Conservation (phyloP, 2,113 vertebrate species). For the Tachuris rubrigastra region DNA sequence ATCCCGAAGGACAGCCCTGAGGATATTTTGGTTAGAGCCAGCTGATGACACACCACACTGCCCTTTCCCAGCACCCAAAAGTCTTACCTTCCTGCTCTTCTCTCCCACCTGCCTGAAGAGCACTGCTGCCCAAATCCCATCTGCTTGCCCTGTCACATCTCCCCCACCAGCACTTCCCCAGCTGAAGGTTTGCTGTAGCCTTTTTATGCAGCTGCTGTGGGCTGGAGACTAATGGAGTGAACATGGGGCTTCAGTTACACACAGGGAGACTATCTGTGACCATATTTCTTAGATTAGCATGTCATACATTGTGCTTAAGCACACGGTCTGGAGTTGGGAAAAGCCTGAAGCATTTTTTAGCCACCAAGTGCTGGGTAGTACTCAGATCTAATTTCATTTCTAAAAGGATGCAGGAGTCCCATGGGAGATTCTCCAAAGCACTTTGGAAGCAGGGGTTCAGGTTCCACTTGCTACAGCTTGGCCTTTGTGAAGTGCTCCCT, state of each 20-base stretch:
- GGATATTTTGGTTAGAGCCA: background rate
- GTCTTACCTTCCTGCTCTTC: background rate
- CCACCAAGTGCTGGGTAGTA: rapidly evolving
- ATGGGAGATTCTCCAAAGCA: background rate
- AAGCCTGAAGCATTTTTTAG: background rate
- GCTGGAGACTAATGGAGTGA: background rate
- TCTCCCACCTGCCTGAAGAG: rapidly evolving
- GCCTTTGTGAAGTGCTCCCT: background rate
- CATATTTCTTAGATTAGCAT: rapidly evolving
- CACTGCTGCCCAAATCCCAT: background rate
- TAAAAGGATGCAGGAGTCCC: background rate
- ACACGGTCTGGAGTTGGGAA: rapidly evolving
- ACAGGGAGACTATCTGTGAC: background rate
- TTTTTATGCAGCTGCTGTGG: rapidly evolving
- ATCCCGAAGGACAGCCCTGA: background rate
- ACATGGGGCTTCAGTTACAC: background rate
- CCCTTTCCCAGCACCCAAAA: background rate
- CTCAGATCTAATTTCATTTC: background rate
- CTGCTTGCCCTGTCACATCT: rapidly evolving
- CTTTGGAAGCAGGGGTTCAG: rapidly evolving
- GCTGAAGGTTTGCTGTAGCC: background rate
- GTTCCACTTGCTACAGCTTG: background rate
- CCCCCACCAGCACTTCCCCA: background rate
- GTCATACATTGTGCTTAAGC: background rate
- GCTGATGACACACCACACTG: background rate